Evolutionary conservation across 2,888 invertebrate genomes (phyloP), one percentile per base, ranked within the genome.

Genomic region (Brassicogethes aeneus): DNA sequence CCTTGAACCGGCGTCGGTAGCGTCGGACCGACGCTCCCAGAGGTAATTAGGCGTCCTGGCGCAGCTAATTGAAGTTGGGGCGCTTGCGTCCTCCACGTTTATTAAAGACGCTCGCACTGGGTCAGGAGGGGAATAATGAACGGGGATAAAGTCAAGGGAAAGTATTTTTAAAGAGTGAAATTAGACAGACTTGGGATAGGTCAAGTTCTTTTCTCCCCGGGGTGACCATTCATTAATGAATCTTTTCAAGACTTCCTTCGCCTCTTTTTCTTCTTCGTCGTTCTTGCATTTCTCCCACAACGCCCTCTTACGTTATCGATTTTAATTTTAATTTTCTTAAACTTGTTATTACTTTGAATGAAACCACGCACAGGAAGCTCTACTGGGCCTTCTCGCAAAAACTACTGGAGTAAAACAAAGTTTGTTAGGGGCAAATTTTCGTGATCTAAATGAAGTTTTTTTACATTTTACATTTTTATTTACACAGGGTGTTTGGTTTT

Each of bases 141-240:
- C 59, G 60, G 53, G 54, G 60, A 59, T 58, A 61, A 64, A 64
- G 63, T 61, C 64, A 61, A 64, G 65, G 61, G 64, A 66, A 66
- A 66, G 66, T 65, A 63, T 65, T 65, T 59, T 63, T 63, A 63
- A 65, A 65, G 64, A 65, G 66, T 62, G 63, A 65, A 66, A 66
- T 66, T 66, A 65, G 61, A 62, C 60, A 58, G 56, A 58, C 59
- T 65, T 65, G 63, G 55, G 64, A 57, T 59, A 66, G 66, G 66
- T 65, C 65, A 59, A 54, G 64, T 52, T 50, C 48, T 50, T 47
- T 55, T 51, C 52, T 52, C 53, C 47, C 44, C 46, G 47, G 46
- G 46, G 46, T 53, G 54, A 50, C 54, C 54, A 47, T 54, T 54
- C 52, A 50, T 51, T 56, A 56, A 49, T 43, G 41, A 40, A 40